Base-by-base conservation (phyloP, 2,888 invertebrate species). In the Parasteatoda lunata region DNA sequence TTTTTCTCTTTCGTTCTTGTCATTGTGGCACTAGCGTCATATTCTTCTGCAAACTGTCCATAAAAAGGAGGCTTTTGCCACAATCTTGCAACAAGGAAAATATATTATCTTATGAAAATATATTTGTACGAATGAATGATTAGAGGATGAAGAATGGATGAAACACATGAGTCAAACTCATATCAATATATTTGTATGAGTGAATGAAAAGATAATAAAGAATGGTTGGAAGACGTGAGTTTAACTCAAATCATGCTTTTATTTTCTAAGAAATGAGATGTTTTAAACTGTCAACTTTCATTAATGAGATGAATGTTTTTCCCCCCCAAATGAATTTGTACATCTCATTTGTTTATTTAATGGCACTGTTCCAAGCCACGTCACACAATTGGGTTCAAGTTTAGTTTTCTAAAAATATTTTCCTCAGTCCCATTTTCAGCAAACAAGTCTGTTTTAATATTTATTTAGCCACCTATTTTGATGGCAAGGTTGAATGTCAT, bases 41-140 rank as follows among this genome's bases (percentile, higher is more conserved):
- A 78, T 71, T 79, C 68, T 75, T 80, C 70, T 80, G 85, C 76
- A 75, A 76, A 59, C 47, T 85, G 79, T 85, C 85, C 85, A 85
- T 66, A 65, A 49, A 77, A 59, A 64, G 68, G 59, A 79, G 70
- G 70, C 47, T 71, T 9, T 52, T 78, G 78, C 84, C 84, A 69
- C 78, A 75, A 77, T 54, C 11, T 48, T 15, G n/a, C 3, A 59
- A 59, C 59, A 59, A 59, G 59, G n/a, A 59, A 54, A 59, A 59
- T 13, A 11, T n/a, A 30, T 30, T 30, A 30, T 30, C 30, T 30
- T 30, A 30, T 59, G 59, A 59, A n/a, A 59, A n/a, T 13, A 59
- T 59, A 59, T 59, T 13, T 13, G n/a, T n/a, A 7, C n/a, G 59
- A 59, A 59, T 13, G 59, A 59, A n/a, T 59, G 59, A 59, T 9